These are phyloP conservation scores for Petrocephalus zakoni DNA, from an alignment of 2,113 vertebrate species.

Conservation along the genomic window DNA sequence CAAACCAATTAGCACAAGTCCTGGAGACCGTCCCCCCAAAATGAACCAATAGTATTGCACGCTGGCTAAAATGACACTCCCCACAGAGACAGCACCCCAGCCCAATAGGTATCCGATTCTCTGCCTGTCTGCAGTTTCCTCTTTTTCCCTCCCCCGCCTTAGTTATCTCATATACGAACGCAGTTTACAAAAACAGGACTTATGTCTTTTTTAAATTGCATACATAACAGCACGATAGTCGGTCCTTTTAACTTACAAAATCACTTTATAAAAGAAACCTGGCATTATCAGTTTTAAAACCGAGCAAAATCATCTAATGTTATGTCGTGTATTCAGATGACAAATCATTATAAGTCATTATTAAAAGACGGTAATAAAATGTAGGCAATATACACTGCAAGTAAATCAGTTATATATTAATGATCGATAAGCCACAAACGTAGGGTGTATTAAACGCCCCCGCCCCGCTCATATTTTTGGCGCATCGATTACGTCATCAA, in stretches of 20 bases:
- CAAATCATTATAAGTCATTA: background rate
- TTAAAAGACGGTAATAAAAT: background rate
- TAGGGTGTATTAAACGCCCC: background rate
- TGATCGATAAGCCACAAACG: background rate
- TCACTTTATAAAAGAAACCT: background rate
- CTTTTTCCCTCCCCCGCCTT: background rate
- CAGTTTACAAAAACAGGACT: background rate
- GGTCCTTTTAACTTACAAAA: background rate
- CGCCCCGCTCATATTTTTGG: background rate
- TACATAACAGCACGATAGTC: background rate
- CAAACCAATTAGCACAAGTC: conserved; percentile 23
- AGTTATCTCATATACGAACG: background rate
- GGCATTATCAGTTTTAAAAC: background rate
- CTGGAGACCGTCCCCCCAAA: background rate
- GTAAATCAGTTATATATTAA: background rate
- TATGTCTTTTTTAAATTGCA: background rate
- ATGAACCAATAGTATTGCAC: conserved; percentile 23
- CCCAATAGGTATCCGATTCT: conserved; percentile 27
- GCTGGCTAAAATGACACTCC: background rate
- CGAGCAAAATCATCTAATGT: background rate
- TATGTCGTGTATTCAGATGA: background rate
- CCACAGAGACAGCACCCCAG: conserved; percentile 1
- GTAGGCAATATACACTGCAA: background rate
- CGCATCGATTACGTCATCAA: background rate
- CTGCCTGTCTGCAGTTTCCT: conserved; percentile 24